phyloP scores from a whole-genome alignment of 2,113 vertebrate species.

The Gymnobelideus leadbeateri region DNA sequence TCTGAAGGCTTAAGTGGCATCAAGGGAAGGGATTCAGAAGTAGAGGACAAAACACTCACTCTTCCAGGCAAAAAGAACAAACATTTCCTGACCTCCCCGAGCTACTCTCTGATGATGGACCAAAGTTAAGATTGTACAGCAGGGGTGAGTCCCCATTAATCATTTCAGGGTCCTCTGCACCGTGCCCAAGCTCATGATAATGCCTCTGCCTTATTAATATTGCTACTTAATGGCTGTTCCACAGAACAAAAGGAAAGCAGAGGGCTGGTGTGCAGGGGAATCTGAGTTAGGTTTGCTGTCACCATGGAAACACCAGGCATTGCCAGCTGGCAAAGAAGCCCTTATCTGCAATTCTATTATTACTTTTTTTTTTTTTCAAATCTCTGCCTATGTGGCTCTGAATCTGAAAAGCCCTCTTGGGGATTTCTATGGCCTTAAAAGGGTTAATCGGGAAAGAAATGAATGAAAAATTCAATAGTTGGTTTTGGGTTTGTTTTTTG shows the following conservation, averaged over 20 bases:
- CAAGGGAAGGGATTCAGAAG: conserved; percentile 9
- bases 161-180: conserved; percentile 51
- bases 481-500: not conserved
- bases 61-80: conserved; percentile 70
- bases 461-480: conserved; percentile 23
- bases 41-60: conserved; percentile 69
- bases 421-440: conserved; percentile 29
- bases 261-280: conserved; percentile 61
- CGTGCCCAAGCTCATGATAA: conserved; percentile 60
- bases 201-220: conserved; percentile 71
- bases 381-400: conserved; percentile 17
- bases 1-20: not conserved
- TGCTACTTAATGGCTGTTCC: conserved; percentile 61
- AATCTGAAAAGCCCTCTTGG: conserved; percentile 8
- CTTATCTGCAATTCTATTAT: conserved; percentile 27
- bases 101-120: conserved; percentile 42
- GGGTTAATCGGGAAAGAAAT: conserved; percentile 28
- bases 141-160: not conserved
- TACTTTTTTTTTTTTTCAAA: conserved; percentile 26
- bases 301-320: conserved; percentile 73
- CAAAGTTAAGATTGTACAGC: not conserved
- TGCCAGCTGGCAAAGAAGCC: conserved; percentile 46
- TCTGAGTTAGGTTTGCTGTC: conserved; percentile 50
- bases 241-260: conserved; percentile 72
- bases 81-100: conserved; percentile 56